phyloP scores from a whole-genome alignment of 2,797 vertebrate genomes.

The Dipus sagitta region DNA sequence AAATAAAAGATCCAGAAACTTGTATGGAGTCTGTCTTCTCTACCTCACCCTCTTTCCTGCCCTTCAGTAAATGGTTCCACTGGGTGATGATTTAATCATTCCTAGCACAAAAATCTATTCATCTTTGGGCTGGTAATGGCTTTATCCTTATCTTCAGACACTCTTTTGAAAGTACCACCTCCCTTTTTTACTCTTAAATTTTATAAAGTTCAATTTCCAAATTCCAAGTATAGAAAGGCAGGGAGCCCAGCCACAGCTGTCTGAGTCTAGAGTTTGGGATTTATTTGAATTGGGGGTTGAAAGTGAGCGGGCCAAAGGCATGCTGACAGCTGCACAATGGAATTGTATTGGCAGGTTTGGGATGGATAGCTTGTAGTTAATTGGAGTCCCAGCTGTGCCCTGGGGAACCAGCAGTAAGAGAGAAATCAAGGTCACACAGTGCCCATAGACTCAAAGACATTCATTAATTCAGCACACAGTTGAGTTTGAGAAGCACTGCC shows the following conservation, averaged over 20 bases:
- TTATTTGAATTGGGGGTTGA: conserved; percentile 75
- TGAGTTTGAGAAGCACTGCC: conserved; percentile 8
- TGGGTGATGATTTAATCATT: conserved; percentile 52
- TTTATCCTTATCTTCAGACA: neutral
- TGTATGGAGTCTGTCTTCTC: neutral
- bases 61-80: conserved; percentile 1
- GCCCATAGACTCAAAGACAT: neutral
- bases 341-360: conserved; percentile 67
- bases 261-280: conserved; percentile 57
- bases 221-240: conserved; percentile 61
- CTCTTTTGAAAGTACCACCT: conserved; percentile 57
- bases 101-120: neutral
- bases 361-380: conserved; percentile 61
- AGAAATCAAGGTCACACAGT: conserved; percentile 67
- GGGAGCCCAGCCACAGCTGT: conserved; percentile 65
- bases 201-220: conserved; percentile 68
- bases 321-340: conserved; percentile 60
- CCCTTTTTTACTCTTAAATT: conserved; percentile 56
- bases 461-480: conserved; percentile 51
- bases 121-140: neutral
- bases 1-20: neutral
- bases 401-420: conserved; percentile 45
- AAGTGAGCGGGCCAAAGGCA: conserved; percentile 66
- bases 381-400: conserved; percentile 67
- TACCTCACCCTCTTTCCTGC: neutral